These are phyloP conservation scores for Lipophrys pholis DNA, from an alignment of 2,113 vertebrate species.

Conservation along the genomic window DNA sequence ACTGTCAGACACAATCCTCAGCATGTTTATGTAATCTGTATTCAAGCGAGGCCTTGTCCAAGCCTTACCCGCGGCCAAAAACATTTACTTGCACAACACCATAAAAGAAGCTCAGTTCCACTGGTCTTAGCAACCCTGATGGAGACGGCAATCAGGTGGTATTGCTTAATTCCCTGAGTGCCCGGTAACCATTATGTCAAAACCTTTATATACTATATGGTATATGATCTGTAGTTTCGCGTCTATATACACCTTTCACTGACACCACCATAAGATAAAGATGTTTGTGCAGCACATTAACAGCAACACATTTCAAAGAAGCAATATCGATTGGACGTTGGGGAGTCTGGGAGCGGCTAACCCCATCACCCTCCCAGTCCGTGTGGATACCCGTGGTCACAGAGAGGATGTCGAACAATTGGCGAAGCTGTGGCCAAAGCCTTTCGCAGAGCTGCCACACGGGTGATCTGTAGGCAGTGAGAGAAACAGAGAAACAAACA, in stretches of 20 bases:
- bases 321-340: constrained; percentile 59
- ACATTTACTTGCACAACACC: no score
- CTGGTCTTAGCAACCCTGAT: no score
- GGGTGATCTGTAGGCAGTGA: constrained; percentile 37
- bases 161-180: no score
- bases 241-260: neutral
- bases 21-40: no score
- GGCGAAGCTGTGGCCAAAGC: constrained; percentile 14
- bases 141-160: no score
- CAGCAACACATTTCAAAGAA: constrained; percentile 48
- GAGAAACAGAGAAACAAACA: constrained; percentile 22
- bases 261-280: constrained; percentile 38
- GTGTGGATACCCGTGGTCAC: constrained; percentile 27
- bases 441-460: constrained; percentile 33
- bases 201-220: no score
- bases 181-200: no score
- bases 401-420: constrained; percentile 18
- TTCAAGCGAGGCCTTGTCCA: no score
- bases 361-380: constrained; percentile 37
- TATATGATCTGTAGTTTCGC: no score
- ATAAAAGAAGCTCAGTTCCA: no score
- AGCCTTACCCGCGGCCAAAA: no score
- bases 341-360: constrained; percentile 34
- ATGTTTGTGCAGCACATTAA: constrained; percentile 35
- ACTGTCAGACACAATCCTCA: no score